These are phyloP conservation scores for Lamellibrachia columna DNA, from an alignment of 2,888 invertebrate species.

Conservation along the genomic window DNA sequence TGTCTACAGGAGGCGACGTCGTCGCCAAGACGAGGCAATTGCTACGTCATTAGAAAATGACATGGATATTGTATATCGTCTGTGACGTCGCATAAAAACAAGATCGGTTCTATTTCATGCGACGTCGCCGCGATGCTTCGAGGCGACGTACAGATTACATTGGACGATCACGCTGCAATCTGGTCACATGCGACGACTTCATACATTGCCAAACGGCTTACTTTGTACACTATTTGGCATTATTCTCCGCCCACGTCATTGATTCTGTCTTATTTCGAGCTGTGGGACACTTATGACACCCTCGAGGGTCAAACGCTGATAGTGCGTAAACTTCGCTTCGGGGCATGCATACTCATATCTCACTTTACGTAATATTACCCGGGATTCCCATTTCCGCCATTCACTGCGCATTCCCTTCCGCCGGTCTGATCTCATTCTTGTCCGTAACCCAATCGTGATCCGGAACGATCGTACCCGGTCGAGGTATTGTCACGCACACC, in stretches of 20 bases:
- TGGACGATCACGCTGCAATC: too few species aligned
- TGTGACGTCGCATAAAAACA: too few species aligned
- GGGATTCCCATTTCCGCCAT: not conserved
- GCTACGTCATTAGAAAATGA: too few species aligned
- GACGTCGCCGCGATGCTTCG: too few species aligned
- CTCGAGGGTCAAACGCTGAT: not conserved
- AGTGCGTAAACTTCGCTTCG: not conserved
- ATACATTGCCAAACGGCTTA: not conserved
- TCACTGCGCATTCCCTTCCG: not conserved
- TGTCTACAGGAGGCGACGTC: too few species aligned
- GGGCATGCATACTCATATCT: not conserved
- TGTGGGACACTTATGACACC: not conserved
- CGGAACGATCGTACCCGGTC: not conserved
- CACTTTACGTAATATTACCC: not conserved
- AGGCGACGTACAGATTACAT: too few species aligned
- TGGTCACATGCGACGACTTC: too few species aligned
- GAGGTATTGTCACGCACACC: not conserved
- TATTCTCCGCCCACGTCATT: not conserved
- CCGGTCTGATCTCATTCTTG: not conserved
- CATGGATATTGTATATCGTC: too few species aligned
- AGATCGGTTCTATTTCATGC: too few species aligned
- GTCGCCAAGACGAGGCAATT: too few species aligned
- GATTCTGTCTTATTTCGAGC: not conserved
- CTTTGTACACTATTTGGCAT: not conserved
- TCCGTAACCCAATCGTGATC: not conserved